These are phyloP conservation scores for Porphyrio hochstetteri DNA, from an alignment of 2,113 vertebrate genomes.

Conservation along the genomic window DNA sequence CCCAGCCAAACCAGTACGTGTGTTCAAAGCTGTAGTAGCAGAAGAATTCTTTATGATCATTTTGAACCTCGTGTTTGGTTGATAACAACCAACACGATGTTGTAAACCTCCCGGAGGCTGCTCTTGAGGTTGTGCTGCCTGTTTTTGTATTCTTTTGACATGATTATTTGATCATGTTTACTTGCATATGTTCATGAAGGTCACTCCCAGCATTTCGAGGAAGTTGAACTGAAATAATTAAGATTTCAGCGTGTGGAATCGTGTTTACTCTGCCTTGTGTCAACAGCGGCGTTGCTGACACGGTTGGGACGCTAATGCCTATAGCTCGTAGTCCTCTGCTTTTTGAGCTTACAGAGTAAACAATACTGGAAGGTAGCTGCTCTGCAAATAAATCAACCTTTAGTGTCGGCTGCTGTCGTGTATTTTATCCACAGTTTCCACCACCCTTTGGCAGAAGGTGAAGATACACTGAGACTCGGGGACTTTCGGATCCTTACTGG, in stretches of 20 bases:
- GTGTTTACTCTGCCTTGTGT: neutral
- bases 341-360: neutral
- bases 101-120: neutral
- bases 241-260: neutral
- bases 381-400: neutral
- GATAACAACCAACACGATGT: neutral
- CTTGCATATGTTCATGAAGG: neutral
- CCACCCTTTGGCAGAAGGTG: neutral
- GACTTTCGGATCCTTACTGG: neutral
- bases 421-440: neutral
- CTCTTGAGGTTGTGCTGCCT: neutral
- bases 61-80: neutral
- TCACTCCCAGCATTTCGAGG: neutral
- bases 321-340: neutral
- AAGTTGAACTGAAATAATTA: neutral
- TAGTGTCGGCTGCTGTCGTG: neutral
- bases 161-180: neutral
- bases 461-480: neutral
- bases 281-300: neutral
- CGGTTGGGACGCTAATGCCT: rapidly evolving
- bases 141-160: neutral
- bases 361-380: neutral
- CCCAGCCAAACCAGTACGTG: neutral
- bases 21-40: neutral
- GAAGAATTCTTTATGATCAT: neutral